Evolutionary conservation across 2,888 invertebrate genomes (phyloP).

Genomic region (Nemoura dubitans): DNA sequence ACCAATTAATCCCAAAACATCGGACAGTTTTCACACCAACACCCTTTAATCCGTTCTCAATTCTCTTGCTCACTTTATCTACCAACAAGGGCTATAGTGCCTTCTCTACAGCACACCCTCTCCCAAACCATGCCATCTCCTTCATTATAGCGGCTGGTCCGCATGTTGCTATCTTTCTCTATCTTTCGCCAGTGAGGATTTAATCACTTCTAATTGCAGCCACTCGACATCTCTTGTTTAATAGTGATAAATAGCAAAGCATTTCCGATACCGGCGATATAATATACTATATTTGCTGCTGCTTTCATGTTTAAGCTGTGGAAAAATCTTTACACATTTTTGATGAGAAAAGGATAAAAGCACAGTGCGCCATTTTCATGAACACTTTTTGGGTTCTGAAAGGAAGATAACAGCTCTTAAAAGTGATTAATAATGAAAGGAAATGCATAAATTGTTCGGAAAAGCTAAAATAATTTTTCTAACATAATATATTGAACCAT

Average conservation of each 20-base stretch:
- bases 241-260: conserved; percentile 49
- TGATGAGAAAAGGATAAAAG: neutral
- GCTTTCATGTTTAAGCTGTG: neutral
- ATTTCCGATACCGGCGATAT: neutral
- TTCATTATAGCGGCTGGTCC: neutral
- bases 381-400: too few relatives aligned
- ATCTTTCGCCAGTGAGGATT: conserved; percentile 44
- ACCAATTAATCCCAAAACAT: conserved; percentile 18
- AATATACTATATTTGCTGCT: neutral
- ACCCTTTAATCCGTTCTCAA: neutral
- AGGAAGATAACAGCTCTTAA: too few relatives aligned
- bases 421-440: too few relatives aligned
- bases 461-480: too few relatives aligned
- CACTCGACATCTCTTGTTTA: conserved; percentile 49
- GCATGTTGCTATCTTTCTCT: conserved; percentile 14
- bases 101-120: neutral
- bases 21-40: conserved; percentile 22
- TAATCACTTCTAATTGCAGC: conserved; percentile 49
- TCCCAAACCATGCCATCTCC: neutral
- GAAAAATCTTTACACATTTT: neutral
- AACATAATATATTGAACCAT: too few relatives aligned
- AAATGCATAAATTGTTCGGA: too few relatives aligned
- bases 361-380: neutral
- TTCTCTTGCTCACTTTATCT: neutral
- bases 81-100: neutral